phyloP scores from a whole-genome alignment of 1,140 invertebrate genomes.

The Ganaspis sp. region DNA sequence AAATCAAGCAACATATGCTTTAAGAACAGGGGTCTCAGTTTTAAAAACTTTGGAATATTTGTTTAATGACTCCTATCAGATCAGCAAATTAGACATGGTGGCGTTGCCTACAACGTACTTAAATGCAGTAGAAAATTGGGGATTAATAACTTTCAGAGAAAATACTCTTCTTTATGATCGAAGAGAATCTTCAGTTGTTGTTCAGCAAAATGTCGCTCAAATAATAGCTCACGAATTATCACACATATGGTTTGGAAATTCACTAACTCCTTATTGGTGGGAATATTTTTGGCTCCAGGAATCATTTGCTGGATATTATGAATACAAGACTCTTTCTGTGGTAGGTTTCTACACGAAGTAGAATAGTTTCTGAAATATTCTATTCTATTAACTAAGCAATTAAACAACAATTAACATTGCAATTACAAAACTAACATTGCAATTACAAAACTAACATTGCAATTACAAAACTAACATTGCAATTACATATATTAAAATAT shows the following conservation, averaged over 20 bases:
- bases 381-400: too few relatives aligned
- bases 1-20: slow-evolving; percentile 77
- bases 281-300: slow-evolving; percentile 84
- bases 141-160: slow-evolving; percentile 78
- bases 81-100: slow-evolving; percentile 79
- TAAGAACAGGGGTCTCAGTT: slow-evolving; percentile 75
- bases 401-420: neutral
- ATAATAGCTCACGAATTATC: slow-evolving; percentile 83
- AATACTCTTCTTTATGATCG: slow-evolving; percentile 80
- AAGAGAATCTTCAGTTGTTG: slow-evolving; percentile 68
- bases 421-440: too few relatives aligned
- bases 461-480: too few relatives aligned
- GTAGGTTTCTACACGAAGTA: slow-evolving; percentile 61
- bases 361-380: too few relatives aligned
- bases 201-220: slow-evolving; percentile 75
- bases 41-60: slow-evolving; percentile 61
- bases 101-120: slow-evolving; percentile 82
- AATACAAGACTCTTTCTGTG: slow-evolving; percentile 62
- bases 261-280: slow-evolving; percentile 82
- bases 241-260: slow-evolving; percentile 84
- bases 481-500: too few relatives aligned
- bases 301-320: slow-evolving; percentile 81
- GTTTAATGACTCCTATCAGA: slow-evolving; percentile 67
- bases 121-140: slow-evolving; percentile 86
- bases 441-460: too few relatives aligned